A percentile compares a stretch with the other conserved stretches of the same genome.
phyloP scores from a whole-genome alignment of 2,113 vertebrate species.

The Corapipo altera region DNA sequence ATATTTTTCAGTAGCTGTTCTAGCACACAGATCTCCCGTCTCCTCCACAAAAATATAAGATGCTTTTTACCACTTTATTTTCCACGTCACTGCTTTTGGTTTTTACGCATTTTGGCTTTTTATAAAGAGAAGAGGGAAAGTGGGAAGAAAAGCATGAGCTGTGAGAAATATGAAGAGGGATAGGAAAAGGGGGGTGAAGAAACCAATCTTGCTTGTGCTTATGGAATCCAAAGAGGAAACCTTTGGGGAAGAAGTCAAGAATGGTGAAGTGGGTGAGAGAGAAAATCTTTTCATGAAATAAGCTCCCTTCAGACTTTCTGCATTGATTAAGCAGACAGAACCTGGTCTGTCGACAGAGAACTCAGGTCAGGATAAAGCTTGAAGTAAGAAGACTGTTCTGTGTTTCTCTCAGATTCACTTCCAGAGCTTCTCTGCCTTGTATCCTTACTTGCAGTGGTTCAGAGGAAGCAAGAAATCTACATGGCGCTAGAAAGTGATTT shows the following conservation, averaged over 20 bases:
- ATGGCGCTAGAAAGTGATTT: neutral
- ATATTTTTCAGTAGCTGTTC: neutral
- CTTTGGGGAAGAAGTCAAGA: neutral
- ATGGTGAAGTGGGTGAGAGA: neutral
- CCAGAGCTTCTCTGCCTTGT: neutral
- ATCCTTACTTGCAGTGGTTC: neutral
- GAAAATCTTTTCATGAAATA: neutral
- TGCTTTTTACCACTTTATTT: neutral
- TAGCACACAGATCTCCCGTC: accelerated
- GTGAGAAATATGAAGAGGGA: neutral
- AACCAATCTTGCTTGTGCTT: neutral
- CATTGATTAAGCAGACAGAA: neutral
- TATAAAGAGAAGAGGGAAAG: neutral
- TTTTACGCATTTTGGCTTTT: neutral
- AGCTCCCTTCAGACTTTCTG: neutral
- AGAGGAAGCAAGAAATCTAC: neutral
- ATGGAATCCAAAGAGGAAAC: neutral
- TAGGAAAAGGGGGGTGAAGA: neutral
- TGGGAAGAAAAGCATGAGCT: neutral
- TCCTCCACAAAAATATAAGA: neutral
- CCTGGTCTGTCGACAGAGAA: neutral
- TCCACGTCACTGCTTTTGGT: too few species aligned
- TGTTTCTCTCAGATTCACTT: neutral
- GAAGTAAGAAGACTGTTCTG: neutral
- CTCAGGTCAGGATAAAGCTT: neutral